Evolutionary conservation across 1,140 invertebrate species (phyloP), one percentile per base, ranked within the genome.

Genomic region (Lamellibrachia luymesi): DNA sequence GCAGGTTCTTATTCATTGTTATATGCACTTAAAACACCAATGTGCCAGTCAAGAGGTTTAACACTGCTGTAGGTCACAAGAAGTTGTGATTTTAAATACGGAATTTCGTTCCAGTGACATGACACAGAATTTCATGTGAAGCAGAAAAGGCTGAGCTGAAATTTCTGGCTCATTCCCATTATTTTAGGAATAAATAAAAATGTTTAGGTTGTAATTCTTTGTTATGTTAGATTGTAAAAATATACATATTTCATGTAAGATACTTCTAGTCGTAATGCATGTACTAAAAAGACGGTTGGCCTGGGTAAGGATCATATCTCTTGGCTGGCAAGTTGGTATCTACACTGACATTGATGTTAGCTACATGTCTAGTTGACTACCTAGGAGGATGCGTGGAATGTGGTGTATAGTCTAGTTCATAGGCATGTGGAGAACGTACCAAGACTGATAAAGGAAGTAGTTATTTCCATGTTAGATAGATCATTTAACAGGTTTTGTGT

Each of bases 11-110:
- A 50, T 50, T 52, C 90, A 50, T 89, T 1, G 64, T 89, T n/a
- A 90, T 51, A 51, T 92, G 50, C 64, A 89, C 92, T 80, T n/a
- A 25, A 25, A 90, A 90, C 7, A n/a, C 92, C 89, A 91, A 90
- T 6, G 90, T 38, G 94, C 94, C 80, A 95, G 4, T 80, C 5
- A 22, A 80, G 64, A 56, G 52, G 4, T 2, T 80, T 80, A 80
- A 80, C 25, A 22, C 25, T 80, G 64, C 64, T 2, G 7, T 80
- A 80, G 17, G 6, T 56, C 17, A 17, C 17, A 38, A 22, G 64
- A 80, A 6, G 6, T 10, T 80, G 64, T 22, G 2, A 22, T 80
- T 80, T 80, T 22, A 80, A 80, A 80, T 80, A 17, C 64, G 0
- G 17, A 10, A 80, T 80, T 80, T 80, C 13, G 2, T 10, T 17